phyloP scores from a whole-genome alignment of 2,888 invertebrate species.

The Magallana nippona region DNA sequence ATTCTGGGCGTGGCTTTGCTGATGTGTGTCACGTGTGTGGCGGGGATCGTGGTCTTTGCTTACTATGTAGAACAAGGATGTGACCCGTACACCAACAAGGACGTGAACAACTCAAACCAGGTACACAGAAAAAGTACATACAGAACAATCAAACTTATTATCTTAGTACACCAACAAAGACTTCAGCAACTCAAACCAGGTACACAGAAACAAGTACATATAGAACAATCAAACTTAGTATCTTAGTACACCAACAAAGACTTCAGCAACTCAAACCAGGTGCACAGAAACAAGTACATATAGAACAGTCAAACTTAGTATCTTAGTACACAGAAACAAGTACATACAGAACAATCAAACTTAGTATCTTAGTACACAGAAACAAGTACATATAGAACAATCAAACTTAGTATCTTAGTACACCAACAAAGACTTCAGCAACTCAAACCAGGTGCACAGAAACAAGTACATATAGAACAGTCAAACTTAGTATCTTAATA shows the following conservation, averaged over 20 bases:
- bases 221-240: not conserved
- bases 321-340: constrained; percentile 49
- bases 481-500: too few relatives aligned
- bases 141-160: too few relatives aligned
- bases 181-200: too few relatives aligned
- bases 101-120: constrained; percentile 65
- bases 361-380: too few relatives aligned
- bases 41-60: constrained; percentile 68
- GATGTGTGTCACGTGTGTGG: constrained; percentile 60
- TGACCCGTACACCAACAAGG: constrained; percentile 60
- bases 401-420: constrained; percentile 45
- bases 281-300: not conserved
- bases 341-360: too few relatives aligned
- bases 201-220: too few relatives aligned
- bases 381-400: too few relatives aligned
- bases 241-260: constrained; percentile 55
- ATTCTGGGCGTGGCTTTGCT: constrained; percentile 61
- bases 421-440: constrained; percentile 56
- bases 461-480: too few relatives aligned
- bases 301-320: too few relatives aligned
- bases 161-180: too few relatives aligned
- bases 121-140: constrained; percentile 47
- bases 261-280: constrained; percentile 60
- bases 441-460: constrained; percentile 53
- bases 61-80: constrained; percentile 66